phyloP scores from a whole-genome alignment of 2,888 invertebrate genomes.

The Acleris cristana region DNA sequence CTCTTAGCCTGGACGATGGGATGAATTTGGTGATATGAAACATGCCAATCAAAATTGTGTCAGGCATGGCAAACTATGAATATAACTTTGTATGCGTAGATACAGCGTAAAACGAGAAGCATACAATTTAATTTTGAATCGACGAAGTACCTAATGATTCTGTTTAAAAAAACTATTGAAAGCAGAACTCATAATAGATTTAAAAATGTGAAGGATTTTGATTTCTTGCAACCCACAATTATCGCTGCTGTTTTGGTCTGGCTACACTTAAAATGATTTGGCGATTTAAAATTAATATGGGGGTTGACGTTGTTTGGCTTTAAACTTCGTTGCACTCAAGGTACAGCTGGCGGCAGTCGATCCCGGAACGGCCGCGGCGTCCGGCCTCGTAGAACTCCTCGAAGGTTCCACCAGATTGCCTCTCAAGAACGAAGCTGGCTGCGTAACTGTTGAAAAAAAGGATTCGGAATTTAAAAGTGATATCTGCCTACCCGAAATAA shows the following conservation, averaged over 20 bases:
- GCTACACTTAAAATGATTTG: constrained; percentile 25
- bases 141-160: constrained; percentile 40
- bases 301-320: constrained; percentile 48
- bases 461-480: no score
- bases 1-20: constrained; percentile 61
- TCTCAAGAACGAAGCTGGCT: constrained; percentile 92
- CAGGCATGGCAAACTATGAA: constrained; percentile 33
- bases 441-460: constrained; percentile 86
- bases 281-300: constrained; percentile 33
- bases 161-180: constrained; percentile 14
- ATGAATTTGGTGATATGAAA: constrained; percentile 51
- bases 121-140: constrained; percentile 41
- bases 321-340: constrained; percentile 95
- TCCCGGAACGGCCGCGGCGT: constrained; percentile 92
- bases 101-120: constrained; percentile 22
- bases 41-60: constrained; percentile 40
- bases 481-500: no score
- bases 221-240: constrained; percentile 33
- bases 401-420: constrained; percentile 89
- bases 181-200: constrained; percentile 39
- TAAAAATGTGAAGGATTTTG: constrained; percentile 40
- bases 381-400: constrained; percentile 93
- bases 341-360: constrained; percentile 93
- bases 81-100: constrained; percentile 44
- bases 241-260: constrained; percentile 27